Evolutionary conservation across 2,888 invertebrate genomes (phyloP).

Genomic region (Tupiocoris notatus): DNA sequence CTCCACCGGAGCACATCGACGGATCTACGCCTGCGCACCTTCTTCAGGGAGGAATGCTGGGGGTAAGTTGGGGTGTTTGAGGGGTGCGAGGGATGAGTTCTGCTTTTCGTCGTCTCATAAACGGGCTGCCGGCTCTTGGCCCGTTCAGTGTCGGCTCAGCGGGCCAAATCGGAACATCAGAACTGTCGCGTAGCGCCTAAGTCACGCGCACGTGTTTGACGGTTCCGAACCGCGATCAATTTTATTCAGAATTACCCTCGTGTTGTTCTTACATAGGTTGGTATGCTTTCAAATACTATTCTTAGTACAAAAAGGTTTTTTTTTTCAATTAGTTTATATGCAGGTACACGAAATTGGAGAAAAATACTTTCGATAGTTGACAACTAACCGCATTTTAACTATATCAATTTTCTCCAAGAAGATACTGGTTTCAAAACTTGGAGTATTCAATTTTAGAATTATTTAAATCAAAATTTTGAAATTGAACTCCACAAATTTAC

Average conservation of each 20-base stretch:
- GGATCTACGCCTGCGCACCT: background rate
- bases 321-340: too few relatives aligned
- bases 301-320: too few relatives aligned
- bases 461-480: too few relatives aligned
- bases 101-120: slow-evolving; percentile 35
- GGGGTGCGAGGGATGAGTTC: background rate
- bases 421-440: too few relatives aligned
- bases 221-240: background rate
- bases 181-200: background rate
- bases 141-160: slow-evolving; percentile 34
- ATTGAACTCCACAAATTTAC: too few relatives aligned
- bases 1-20: background rate
- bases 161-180: slow-evolving; percentile 9
- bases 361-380: too few relatives aligned
- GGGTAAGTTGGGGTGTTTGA: background rate
- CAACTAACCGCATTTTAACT: too few relatives aligned
- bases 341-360: too few relatives aligned
- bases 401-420: too few relatives aligned
- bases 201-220: background rate
- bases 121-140: background rate
- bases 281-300: too few relatives aligned
- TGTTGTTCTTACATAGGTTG: background rate
- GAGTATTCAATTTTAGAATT: too few relatives aligned
- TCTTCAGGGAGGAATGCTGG: background rate
- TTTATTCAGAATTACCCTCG: background rate